A percentile compares a stretch with the other conserved stretches of the same genome.
These are phyloP conservation scores for Drosophila anomelani DNA, from an alignment of 2,888 invertebrate species.

Conservation along the genomic window DNA sequence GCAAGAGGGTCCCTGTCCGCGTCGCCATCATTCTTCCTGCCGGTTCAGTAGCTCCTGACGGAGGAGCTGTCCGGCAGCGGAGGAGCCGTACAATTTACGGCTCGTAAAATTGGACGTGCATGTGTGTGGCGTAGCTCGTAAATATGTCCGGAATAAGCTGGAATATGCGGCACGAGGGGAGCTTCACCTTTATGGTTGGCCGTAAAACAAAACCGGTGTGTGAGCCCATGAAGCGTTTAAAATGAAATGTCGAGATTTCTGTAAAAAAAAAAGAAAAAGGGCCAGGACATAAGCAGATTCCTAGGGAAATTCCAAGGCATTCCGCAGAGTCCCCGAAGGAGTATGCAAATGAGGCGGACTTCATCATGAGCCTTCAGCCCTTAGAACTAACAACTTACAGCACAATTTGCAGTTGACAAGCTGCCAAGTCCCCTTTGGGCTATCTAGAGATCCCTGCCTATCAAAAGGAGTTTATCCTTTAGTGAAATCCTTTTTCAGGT, in stretches of 20 bases:
- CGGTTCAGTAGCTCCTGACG: conserved; percentile 12
- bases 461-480: conserved; percentile 1
- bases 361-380: conserved; percentile 6
- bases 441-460: background rate
- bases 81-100: conserved; percentile 63
- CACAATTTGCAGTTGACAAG: conserved; percentile 41
- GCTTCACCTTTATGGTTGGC: conserved; percentile 52
- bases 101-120: conserved; percentile 50
- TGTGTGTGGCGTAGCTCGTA: conserved; percentile 27
- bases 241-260: conserved; percentile 57
- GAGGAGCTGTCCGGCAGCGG: conserved; percentile 20
- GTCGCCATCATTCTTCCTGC: conserved; percentile 30
- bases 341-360: conserved; percentile 40
- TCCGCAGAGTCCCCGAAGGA: conserved; percentile 1
- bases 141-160: conserved; percentile 30
- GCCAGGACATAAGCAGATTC: background rate
- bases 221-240: conserved; percentile 44
- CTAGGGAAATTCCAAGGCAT: conserved; percentile 6
- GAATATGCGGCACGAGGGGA: conserved; percentile 9
- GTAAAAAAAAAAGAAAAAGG: background rate
- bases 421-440: conserved; percentile 2
- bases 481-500: background rate
- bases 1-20: conserved; percentile 19
- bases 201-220: conserved; percentile 57
- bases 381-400: conserved; percentile 17